phyloP scores from a whole-genome alignment of 2,113 vertebrate species.

The Apodemus speciosus region DNA sequence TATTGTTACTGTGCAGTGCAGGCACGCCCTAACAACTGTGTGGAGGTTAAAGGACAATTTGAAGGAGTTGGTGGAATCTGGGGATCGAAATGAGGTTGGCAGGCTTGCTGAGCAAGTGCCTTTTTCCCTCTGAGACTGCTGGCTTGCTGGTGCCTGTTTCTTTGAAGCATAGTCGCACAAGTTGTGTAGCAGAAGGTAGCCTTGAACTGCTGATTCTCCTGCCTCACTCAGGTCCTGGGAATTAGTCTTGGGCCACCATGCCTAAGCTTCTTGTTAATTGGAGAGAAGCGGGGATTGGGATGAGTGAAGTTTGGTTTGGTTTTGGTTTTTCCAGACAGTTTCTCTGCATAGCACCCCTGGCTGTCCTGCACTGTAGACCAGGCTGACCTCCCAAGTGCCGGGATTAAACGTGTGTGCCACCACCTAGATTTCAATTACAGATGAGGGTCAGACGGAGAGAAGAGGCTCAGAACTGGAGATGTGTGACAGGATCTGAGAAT shows the following conservation, averaged over 20 bases:
- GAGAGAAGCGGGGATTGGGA: too few relatives aligned
- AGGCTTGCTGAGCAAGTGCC: background rate
- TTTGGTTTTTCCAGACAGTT: background rate
- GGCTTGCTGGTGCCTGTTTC: background rate
- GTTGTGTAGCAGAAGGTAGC: background rate
- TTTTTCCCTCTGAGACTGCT: background rate
- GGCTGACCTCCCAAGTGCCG: background rate
- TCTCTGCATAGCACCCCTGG: background rate
- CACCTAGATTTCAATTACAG: background rate
- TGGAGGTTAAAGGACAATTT: background rate
- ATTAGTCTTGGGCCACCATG: background rate
- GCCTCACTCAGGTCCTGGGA: background rate
- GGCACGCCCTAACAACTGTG: background rate
- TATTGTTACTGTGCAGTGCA: background rate
- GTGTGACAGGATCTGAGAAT: background rate
- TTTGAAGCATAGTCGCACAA: background rate
- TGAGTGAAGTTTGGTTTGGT: background rate
- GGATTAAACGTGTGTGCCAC: background rate
- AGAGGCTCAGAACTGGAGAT: background rate
- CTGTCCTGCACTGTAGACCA: background rate
- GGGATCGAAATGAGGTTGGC: background rate
- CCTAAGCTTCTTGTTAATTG: background rate
- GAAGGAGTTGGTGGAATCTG: background rate
- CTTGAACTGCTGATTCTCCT: background rate
- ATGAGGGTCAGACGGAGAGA: background rate